phyloP scores from a whole-genome alignment of 2,797 vertebrate species.

The Bucorvus abyssinicus region DNA sequence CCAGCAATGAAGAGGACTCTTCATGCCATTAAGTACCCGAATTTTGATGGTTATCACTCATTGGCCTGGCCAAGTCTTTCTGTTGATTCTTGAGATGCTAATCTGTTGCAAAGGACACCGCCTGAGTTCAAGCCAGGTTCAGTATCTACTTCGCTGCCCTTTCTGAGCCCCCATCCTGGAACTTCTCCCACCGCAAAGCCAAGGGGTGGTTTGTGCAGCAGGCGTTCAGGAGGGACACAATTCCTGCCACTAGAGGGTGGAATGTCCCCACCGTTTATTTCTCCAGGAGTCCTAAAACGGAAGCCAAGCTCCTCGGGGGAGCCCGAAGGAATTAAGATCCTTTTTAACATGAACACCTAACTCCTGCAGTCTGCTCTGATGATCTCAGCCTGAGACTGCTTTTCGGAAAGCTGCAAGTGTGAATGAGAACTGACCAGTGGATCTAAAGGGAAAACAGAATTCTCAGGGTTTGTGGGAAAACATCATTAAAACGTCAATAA shows the following conservation, averaged over 20 bases:
- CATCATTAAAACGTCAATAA: neutral
- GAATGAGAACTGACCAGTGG: neutral
- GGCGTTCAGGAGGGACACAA: neutral
- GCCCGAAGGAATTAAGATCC: neutral
- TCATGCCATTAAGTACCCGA: rapidly evolving
- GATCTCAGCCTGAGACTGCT: neutral
- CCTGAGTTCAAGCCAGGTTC: neutral
- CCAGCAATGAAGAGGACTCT: neutral
- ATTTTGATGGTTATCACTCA: neutral
- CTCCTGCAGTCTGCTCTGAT: neutral
- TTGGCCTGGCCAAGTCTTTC: neutral
- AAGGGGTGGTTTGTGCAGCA: neutral
- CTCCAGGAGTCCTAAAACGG: neutral
- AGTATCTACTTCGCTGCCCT: rapidly evolving
- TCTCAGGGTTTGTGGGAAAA: neutral
- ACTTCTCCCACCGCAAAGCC: neutral
- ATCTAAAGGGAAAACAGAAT: neutral
- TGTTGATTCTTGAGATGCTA: neutral
- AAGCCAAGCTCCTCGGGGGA: neutral
- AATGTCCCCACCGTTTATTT: neutral
- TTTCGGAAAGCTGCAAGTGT: neutral
- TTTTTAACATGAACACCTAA: neutral
- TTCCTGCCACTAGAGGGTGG: slow-evolving; percentile 53
- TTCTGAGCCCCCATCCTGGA: neutral
- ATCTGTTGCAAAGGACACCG: neutral